Evolutionary conservation across 2,797 vertebrate genomes (phyloP).

Genomic region (Danio tinwini): DNA sequence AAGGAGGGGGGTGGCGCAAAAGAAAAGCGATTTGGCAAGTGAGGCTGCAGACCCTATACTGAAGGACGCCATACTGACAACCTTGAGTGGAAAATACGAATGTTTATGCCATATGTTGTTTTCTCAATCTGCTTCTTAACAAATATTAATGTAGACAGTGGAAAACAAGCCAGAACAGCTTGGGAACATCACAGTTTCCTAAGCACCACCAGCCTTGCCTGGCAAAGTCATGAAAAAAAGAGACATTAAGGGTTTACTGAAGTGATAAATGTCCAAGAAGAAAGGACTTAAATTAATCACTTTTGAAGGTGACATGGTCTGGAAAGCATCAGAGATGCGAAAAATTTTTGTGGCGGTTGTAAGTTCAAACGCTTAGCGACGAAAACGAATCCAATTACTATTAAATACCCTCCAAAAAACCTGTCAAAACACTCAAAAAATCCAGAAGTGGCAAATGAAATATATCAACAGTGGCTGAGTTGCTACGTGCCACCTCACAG

Average conservation of each 20-base stretch:
- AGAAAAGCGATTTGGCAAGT: slow-evolving; percentile 61
- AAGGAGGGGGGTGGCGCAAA: slow-evolving; percentile 13
- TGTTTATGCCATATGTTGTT: slow-evolving; percentile 78
- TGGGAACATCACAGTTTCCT: slow-evolving; percentile 68
- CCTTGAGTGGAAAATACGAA: slow-evolving; percentile 70
- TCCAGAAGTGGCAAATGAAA: slow-evolving; percentile 48
- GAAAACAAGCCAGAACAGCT: slow-evolving; percentile 71
- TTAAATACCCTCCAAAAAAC: slow-evolving; percentile 31
- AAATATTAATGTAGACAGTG: slow-evolving; percentile 77
- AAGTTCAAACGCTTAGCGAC: slow-evolving; percentile 5
- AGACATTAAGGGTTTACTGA: slow-evolving; percentile 72
- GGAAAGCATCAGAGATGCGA: slow-evolving; percentile 59
- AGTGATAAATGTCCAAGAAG: slow-evolving; percentile 69
- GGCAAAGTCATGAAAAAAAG: slow-evolving; percentile 69
- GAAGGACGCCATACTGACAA: slow-evolving; percentile 54
- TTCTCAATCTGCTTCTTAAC: slow-evolving; percentile 70
- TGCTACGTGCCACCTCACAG: slow-evolving; percentile 5
- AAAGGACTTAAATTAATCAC: slow-evolving; percentile 78
- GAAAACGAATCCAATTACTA: slow-evolving; percentile 45
- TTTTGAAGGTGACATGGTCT: slow-evolving; percentile 65
- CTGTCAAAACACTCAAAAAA: slow-evolving; percentile 29
- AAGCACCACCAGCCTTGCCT: slow-evolving; percentile 65
- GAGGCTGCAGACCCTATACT: slow-evolving; percentile 54
- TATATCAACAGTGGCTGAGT: slow-evolving; percentile 28
- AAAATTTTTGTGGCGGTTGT: slow-evolving; percentile 1